Conservation (phyloP, 2,113 vertebrate genomes). For the Gnathonemus echidnorhynchus region DNA sequence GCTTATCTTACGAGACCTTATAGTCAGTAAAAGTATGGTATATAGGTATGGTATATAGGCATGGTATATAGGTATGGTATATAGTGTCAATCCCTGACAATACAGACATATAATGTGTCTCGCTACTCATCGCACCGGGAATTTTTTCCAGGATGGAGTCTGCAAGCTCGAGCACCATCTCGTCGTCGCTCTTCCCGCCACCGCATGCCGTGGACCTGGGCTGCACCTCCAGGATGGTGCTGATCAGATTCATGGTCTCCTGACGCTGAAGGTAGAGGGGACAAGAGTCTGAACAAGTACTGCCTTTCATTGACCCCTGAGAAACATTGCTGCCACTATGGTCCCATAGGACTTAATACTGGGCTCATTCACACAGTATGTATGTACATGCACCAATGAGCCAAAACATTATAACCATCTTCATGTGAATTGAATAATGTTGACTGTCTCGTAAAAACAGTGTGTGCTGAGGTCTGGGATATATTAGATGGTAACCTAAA, state of each 20-base stretch:
- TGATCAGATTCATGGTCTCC: slow-evolving; percentile 62
- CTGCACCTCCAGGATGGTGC: slow-evolving; percentile 66
- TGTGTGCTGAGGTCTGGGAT: not conserved
- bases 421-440: not conserved
- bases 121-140: slow-evolving; percentile 44
- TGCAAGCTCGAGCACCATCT: slow-evolving; percentile 64
- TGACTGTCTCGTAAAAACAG: not conserved
- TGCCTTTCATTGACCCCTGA: slow-evolving; percentile 19
- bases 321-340: not conserved
- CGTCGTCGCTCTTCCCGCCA: slow-evolving; percentile 66
- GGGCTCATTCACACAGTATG: not conserved
- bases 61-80: not conserved
- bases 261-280: slow-evolving; percentile 48
- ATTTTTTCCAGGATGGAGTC: slow-evolving; percentile 54
- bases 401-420: not conserved
- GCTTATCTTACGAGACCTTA: not conserved
- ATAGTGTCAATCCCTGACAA: not conserved
- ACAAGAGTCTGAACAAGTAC: not conserved
- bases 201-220: slow-evolving; percentile 53
- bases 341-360: not conserved
- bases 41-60: not conserved
- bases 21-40: no score
- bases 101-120: not conserved
- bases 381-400: not conserved
- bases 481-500: not conserved